Percentiles rank a stretch among this genome's conserved stretches.
Evolutionary conservation across 1,140 invertebrate species (phyloP).

Genomic region (Atta cephalotes): DNA sequence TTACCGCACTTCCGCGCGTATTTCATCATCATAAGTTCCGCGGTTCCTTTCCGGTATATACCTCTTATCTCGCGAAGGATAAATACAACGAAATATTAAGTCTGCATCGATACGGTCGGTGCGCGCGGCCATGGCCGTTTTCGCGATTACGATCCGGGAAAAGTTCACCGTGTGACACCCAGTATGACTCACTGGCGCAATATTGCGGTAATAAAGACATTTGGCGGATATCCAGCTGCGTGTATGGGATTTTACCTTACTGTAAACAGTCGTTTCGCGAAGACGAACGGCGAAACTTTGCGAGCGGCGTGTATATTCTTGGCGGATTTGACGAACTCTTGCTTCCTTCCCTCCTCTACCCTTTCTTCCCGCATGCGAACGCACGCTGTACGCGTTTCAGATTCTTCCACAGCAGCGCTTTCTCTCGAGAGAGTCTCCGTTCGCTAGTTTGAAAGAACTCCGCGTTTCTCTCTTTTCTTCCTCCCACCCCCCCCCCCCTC

Average conservation of each 20-base stretch:
- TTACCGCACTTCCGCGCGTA: slow-evolving; percentile 12
- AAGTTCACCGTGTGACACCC: slow-evolving; percentile 15
- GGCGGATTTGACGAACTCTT: slow-evolving; percentile 23
- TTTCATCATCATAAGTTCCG: slow-evolving; percentile 35
- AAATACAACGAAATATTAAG: neutral
- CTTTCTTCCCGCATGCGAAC: neutral
- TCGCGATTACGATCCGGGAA: slow-evolving; percentile 18
- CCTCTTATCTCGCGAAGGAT: neutral
- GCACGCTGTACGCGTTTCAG: slow-evolving; percentile 3
- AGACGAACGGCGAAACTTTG: slow-evolving; percentile 51
- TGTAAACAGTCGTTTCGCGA: slow-evolving; percentile 60
- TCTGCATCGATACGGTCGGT: slow-evolving; percentile 1
- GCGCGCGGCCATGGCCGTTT: neutral
- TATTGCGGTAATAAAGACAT: slow-evolving; percentile 70
- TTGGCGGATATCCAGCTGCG: slow-evolving; percentile 59
- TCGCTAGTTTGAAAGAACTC: slow-evolving; percentile 26
- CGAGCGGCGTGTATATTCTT: slow-evolving; percentile 41
- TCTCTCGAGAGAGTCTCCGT: neutral
- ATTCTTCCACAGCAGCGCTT: slow-evolving; percentile 26
- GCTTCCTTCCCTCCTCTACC: neutral
- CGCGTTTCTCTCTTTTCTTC: neutral
- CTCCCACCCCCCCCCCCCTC: too few relatives aligned
- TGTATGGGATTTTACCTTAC: slow-evolving; percentile 30
- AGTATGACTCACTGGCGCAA: slow-evolving; percentile 31
- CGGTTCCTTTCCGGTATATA: neutral